Conservation (phyloP, 2,113 vertebrate species). For the Brienomyrus longianalis region DNA sequence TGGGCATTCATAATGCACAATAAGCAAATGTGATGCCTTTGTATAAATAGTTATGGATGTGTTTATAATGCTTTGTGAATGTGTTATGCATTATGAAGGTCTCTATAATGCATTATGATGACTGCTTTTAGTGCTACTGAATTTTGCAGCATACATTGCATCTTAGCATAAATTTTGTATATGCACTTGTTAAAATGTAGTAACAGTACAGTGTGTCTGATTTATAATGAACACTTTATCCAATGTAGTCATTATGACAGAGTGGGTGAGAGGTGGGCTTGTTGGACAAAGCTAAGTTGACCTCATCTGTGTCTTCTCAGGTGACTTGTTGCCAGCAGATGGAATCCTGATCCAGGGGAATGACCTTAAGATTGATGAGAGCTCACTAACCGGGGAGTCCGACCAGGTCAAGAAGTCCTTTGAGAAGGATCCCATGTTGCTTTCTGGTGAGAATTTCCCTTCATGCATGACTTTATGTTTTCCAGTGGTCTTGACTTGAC, state of each 20-base stretch:
- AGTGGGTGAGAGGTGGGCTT: background rate
- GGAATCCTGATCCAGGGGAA: conserved; percentile 94
- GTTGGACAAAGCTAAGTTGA: background rate
- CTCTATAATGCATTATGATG: background rate
- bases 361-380: conserved; percentile 96
- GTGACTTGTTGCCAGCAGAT: conserved; percentile 88
- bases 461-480: background rate
- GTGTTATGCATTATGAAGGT: background rate
- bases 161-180: background rate
- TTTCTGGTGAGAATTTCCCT: conserved; percentile 70
- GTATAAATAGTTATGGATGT: background rate
- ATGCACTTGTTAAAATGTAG: background rate
- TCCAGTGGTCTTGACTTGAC: background rate
- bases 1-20: background rate
- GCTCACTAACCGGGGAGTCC: conserved; percentile 88
- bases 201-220: conserved; percentile 26
- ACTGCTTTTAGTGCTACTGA: background rate
- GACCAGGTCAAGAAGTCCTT: conserved; percentile 88
- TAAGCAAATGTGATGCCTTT: background rate
- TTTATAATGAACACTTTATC: conserved; percentile 20
- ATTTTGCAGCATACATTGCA: background rate
- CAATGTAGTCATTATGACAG: conserved; percentile 24
- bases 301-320: conserved; percentile 47
- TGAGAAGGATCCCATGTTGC: conserved; percentile 89
- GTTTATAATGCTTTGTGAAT: background rate